Percentiles rank a stretch among this genome's conserved stretches.
These are phyloP conservation scores for Mythimna lalbum DNA, from an alignment of 2,888 invertebrate species.

Conservation along the genomic window DNA sequence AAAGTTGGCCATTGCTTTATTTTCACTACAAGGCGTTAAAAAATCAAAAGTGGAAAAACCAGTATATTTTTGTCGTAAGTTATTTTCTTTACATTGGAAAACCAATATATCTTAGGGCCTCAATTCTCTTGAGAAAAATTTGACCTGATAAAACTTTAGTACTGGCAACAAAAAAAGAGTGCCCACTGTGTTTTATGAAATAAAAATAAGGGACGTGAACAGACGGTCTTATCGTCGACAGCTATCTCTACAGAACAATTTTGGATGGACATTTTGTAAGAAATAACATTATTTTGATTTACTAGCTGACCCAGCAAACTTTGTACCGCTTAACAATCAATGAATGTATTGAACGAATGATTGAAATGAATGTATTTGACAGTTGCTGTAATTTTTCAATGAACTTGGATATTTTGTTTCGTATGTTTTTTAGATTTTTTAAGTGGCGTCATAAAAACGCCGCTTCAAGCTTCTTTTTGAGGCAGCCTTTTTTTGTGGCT, in stretches of 20 bases:
- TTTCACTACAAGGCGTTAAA: neutral
- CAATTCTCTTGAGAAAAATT: neutral
- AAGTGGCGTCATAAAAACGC: no score
- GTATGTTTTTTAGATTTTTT: no score
- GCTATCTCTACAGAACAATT: constrained; percentile 15
- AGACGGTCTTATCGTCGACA: constrained; percentile 6
- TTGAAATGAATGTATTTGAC: no score
- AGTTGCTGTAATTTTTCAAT: no score
- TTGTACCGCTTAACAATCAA: no score
- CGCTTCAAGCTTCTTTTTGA: no score
- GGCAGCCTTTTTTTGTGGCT: no score
- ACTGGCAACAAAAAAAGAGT: constrained; percentile 19
- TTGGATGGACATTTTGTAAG: neutral
- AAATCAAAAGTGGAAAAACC: neutral
- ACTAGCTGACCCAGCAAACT: neutral
- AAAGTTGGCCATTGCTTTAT: constrained; percentile 3
- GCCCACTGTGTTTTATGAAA: neutral
- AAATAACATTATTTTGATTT: neutral
- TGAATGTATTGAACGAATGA: no score
- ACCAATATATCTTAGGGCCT: neutral
- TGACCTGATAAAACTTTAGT: constrained; percentile 9
- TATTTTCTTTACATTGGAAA: neutral
- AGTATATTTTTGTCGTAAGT: neutral
- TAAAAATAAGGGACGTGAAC: constrained; percentile 13
- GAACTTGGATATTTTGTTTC: no score